phyloP scores from a whole-genome alignment of 92 coral and sea anemone genomes.

The Zoanthus sociatus region DNA sequence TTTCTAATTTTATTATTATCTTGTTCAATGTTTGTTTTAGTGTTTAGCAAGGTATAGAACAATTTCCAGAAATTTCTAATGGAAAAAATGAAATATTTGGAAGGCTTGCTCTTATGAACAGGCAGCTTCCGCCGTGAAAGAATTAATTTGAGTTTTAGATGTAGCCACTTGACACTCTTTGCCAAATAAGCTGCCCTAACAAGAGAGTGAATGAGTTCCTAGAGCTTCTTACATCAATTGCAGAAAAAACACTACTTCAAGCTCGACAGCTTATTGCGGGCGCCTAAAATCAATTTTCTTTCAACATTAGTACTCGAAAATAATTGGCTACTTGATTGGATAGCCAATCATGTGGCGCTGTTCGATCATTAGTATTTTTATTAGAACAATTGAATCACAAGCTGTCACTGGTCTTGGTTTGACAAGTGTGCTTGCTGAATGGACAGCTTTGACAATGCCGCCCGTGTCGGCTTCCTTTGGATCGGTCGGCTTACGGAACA shows the following conservation, averaged over 20 bases:
- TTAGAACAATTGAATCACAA: slow-evolving; percentile 93
- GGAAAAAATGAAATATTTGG: neutral
- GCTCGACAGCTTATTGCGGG: slow-evolving; percentile 42
- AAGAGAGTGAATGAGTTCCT: neutral
- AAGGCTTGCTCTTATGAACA: neutral
- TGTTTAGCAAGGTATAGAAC: slow-evolving; percentile 11
- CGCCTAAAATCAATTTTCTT: slow-evolving; percentile 43
- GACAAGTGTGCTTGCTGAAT: slow-evolving; percentile 64
- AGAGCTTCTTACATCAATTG: slow-evolving; percentile 1
- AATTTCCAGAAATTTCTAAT: neutral
- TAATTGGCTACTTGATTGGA: slow-evolving; percentile 92
- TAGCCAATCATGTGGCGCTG: slow-evolving; percentile 79
- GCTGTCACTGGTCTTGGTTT: slow-evolving; percentile 77
- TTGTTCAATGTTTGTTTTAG: slow-evolving; percentile 26
- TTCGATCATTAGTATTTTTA: slow-evolving; percentile 77
- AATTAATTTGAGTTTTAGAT: neutral
- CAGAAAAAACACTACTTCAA: slow-evolving; percentile 10
- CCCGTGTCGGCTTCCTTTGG: slow-evolving; percentile 40
- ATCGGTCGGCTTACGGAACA: slow-evolving; percentile 42
- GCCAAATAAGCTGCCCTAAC: neutral
- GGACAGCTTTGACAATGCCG: slow-evolving; percentile 43
- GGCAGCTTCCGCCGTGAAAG: neutral
- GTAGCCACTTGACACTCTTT: slow-evolving; percentile 7
- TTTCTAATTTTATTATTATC: slow-evolving; percentile 3
- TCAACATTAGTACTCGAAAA: slow-evolving; percentile 82